phyloP scores from a whole-genome alignment of 2,113 vertebrate species.

The Cyprinodon brontotheroides region DNA sequence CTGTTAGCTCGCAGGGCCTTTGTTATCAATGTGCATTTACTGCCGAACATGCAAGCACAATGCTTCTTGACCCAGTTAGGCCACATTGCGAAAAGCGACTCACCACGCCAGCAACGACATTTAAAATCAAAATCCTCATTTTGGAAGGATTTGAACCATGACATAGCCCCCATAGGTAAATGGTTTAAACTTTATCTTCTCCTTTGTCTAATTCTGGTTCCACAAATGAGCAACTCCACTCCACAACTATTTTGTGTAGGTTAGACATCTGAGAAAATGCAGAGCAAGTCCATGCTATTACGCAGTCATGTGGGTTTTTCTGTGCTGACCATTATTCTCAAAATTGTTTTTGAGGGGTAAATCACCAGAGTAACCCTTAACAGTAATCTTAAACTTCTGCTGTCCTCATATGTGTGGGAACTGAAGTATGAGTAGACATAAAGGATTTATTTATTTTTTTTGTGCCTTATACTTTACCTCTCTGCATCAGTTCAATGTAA shows the following conservation, averaged over 20 bases:
- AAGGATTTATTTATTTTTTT: background rate
- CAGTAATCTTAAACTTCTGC: constrained; percentile 8
- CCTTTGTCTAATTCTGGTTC: constrained; percentile 9
- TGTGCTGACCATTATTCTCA: background rate
- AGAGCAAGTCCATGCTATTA: background rate
- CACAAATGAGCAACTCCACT: constrained; percentile 6
- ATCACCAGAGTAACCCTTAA: background rate
- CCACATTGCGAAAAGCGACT: constrained; percentile 31
- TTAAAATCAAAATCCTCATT: constrained; percentile 63
- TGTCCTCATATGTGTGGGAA: background rate
- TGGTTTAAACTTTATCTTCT: constrained; percentile 23
- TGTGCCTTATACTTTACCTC: background rate
- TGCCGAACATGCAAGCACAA: constrained; percentile 44
- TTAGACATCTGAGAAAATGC: background rate
- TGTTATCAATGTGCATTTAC: constrained; percentile 38
- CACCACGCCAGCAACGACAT: constrained; percentile 54
- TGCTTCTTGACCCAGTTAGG: constrained; percentile 62
- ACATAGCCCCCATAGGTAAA: constrained; percentile 31
- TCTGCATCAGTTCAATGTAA: background rate
- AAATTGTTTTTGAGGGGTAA: constrained; percentile 1
- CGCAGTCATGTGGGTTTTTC: background rate
- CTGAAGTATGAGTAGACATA: background rate
- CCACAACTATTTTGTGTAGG: background rate
- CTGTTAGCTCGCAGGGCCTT: background rate
- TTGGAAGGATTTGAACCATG: constrained; percentile 51